These are phyloP conservation scores for Cheilosia vernalis DNA, from an alignment of 2,888 invertebrate species.

Conservation along the genomic window DNA sequence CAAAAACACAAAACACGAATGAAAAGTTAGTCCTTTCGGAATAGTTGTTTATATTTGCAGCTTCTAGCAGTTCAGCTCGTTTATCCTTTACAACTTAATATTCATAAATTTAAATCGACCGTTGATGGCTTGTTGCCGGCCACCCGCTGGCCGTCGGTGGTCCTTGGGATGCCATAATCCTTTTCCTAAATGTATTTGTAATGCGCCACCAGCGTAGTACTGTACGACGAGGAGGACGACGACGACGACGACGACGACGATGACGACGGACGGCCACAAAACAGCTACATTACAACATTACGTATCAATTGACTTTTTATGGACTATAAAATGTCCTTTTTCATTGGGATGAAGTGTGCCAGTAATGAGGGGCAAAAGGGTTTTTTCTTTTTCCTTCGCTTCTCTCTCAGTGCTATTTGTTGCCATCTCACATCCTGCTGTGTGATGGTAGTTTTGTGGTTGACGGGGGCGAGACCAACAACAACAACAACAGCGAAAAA, in stretches of 20 bases:
- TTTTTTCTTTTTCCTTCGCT: constrained; percentile 24
- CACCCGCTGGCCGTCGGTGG: constrained; percentile 31
- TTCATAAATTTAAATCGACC: constrained; percentile 75
- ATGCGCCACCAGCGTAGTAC: constrained; percentile 50
- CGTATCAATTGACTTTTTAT: constrained; percentile 75
- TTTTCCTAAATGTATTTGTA: constrained; percentile 74
- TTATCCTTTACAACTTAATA: constrained; percentile 75
- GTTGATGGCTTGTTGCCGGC: constrained; percentile 73
- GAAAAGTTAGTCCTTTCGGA: constrained; percentile 65
- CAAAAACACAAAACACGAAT: constrained; percentile 1
- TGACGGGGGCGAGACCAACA: constrained; percentile 5
- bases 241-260: neutral
- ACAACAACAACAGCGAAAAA: neutral
- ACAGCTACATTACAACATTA: constrained; percentile 72
- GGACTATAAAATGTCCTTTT: constrained; percentile 75
- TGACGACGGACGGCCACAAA: constrained; percentile 5
- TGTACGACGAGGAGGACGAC: too few species aligned
- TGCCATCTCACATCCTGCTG: constrained; percentile 48
- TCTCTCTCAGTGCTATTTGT: constrained; percentile 20
- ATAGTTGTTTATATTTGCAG: constrained; percentile 9
- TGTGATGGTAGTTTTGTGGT: constrained; percentile 61
- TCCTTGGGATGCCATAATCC: constrained; percentile 59
- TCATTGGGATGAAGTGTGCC: constrained; percentile 73
- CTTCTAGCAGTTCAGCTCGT: constrained; percentile 67
- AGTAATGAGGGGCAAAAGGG: constrained; percentile 73